Evolutionary conservation across 2,888 invertebrate species (phyloP), one percentile per base, ranked within the genome.

Genomic region (Melinaea menophilus): DNA sequence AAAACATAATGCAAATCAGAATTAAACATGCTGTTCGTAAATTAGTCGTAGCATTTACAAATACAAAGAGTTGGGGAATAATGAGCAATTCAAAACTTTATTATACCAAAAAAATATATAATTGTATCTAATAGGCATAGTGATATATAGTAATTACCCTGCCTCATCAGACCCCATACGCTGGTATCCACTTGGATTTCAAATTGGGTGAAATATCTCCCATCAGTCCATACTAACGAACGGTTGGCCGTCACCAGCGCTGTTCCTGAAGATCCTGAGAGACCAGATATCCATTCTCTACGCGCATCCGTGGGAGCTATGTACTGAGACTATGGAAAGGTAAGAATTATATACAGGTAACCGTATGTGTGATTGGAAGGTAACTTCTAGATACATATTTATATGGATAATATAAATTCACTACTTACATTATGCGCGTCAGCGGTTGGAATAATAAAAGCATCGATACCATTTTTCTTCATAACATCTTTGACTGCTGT

Each of bases 161-260:
- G 84, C 37, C 95, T 96, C 97, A 99, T 98, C 11, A 99, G 88
- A 0, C 91, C 93, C 99, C 99, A 99, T 70, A 94, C 93, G 78
- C 76, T 60, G 0, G 88, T 86, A 80, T 97, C 96, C 61, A 99
- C 90, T 79, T 99, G 94, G 56, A 94, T 87, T 0, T 92, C 86
- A 2, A 98, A 98, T 91, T 99, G 99, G 4, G 96, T 92, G 85
- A 94, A 98, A 85, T 99, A 99, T n/a, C 99, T 91, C 0, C 98
- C 97, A 87, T 99, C 99, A 0, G 99, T 99, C 99, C 99, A 99
- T 48, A 98, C 79, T 9, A 95, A 90, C 0, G 96, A 96, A 56
- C 92, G 82, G 0, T 92, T 85, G 0, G 89, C 82, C 0, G 98
- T 97, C 37, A 99, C 92, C 47, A 99, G 86, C 0, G 97, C 98